Conservation (phyloP, 1,140 invertebrate species). For the Acromyrmex heyeri region DNA sequence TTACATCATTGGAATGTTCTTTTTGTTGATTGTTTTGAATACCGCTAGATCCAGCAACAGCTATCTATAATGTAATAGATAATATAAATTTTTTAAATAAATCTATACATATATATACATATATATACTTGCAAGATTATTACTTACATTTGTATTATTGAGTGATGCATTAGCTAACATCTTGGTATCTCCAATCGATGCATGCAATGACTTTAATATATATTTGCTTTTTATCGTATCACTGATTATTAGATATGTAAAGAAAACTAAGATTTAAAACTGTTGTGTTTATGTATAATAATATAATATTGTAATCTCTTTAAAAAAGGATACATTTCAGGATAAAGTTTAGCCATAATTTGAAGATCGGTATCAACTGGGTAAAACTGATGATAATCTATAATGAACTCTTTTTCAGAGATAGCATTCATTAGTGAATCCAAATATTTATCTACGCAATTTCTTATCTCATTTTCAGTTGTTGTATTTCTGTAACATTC, state of each 20-base stretch:
- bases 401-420: slow-evolving; percentile 90
- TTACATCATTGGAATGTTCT: slow-evolving; percentile 31
- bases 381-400: slow-evolving; percentile 90
- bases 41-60: slow-evolving; percentile 62
- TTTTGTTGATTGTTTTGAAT: slow-evolving; percentile 35
- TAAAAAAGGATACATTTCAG: slow-evolving; percentile 89
- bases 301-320: slow-evolving; percentile 54
- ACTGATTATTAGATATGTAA: slow-evolving; percentile 80
- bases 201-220: slow-evolving; percentile 87
- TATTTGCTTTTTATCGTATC: slow-evolving; percentile 89
- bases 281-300: neutral
- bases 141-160: slow-evolving; percentile 68
- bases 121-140: slow-evolving; percentile 13
- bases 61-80: slow-evolving; percentile 45
- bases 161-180: neutral
- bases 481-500: slow-evolving; percentile 76
- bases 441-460: slow-evolving; percentile 88
- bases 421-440: slow-evolving; percentile 88
- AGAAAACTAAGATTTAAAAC: slow-evolving; percentile 39
- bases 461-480: slow-evolving; percentile 82
- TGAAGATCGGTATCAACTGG: slow-evolving; percentile 89
- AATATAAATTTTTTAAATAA: neutral
- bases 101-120: neutral
- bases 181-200: slow-evolving; percentile 65
- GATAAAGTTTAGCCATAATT: slow-evolving; percentile 87